phyloP scores from a whole-genome alignment of 2,888 invertebrate genomes.

The Drosophila ochracea region DNA sequence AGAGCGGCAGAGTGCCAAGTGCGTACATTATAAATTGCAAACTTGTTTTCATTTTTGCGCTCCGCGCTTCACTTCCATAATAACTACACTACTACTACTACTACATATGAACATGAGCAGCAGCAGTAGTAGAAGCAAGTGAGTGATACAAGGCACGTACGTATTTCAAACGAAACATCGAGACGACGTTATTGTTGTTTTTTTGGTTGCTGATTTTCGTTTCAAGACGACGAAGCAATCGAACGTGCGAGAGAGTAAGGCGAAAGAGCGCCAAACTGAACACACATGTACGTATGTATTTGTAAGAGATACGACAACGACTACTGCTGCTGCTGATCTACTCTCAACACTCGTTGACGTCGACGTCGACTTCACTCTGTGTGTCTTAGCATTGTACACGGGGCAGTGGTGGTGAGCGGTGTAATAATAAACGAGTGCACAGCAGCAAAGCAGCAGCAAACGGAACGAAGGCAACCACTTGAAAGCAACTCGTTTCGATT shows the following conservation, averaged over 20 bases:
- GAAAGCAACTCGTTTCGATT: conserved; percentile 84
- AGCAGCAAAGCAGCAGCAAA: conserved; percentile 63
- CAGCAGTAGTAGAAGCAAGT: conserved; percentile 63
- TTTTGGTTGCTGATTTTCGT: conserved; percentile 40
- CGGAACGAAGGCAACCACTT: conserved; percentile 71
- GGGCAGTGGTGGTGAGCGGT: conserved; percentile 66
- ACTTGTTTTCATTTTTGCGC: conserved; percentile 70
- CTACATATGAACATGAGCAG: conserved; percentile 23
- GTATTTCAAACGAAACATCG: conserved; percentile 64
- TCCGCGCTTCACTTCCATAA: conserved; percentile 66
- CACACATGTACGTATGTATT: conserved; percentile 22
- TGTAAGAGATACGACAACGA: conserved; percentile 42
- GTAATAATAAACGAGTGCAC: conserved; percentile 77
- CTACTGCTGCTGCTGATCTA: conserved; percentile 51
- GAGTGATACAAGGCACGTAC: conserved; percentile 83
- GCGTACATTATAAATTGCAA: conserved; percentile 75
- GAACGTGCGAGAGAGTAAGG: conserved; percentile 31
- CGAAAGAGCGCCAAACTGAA: conserved; percentile 41
- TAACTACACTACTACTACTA: conserved; percentile 46
- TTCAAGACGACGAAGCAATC: conserved; percentile 34
- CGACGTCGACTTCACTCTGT: conserved; percentile 13
- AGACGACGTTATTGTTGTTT: conserved; percentile 47
- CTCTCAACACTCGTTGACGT: conserved; percentile 62
- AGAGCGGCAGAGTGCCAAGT: conserved; percentile 71
- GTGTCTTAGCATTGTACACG: conserved; percentile 58